These are phyloP conservation scores for Motacilla alba DNA, from an alignment of 2,113 vertebrate species.

Conservation along the genomic window DNA sequence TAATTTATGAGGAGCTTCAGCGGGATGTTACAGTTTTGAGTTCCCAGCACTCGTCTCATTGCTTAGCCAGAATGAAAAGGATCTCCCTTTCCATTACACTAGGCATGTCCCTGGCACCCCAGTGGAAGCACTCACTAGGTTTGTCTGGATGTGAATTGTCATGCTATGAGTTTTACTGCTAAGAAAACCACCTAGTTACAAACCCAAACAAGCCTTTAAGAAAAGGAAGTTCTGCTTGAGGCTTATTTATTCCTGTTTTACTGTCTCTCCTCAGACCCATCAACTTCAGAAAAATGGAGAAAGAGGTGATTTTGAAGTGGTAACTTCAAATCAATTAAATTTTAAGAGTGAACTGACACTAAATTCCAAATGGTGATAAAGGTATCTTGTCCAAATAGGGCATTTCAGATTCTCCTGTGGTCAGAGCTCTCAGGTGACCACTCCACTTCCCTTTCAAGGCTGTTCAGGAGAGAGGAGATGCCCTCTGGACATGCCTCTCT, in stretches of 20 bases:
- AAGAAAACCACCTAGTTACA: neutral
- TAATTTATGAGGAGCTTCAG: neutral
- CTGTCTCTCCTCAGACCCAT: neutral
- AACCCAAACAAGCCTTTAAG: neutral
- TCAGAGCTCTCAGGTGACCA: neutral
- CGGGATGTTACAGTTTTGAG: neutral
- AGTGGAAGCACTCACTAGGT: neutral
- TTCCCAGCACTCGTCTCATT: neutral
- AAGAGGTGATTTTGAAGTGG: neutral
- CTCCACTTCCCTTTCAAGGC: neutral
- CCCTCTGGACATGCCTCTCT: neutral
- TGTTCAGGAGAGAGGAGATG: neutral
- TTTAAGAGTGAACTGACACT: rapidly evolving
- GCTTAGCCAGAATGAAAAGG: neutral
- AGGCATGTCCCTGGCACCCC: neutral
- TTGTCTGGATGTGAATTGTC: neutral
- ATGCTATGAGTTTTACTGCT: neutral
- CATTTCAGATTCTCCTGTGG: neutral
- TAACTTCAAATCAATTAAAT: neutral
- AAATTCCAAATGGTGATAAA: neutral
- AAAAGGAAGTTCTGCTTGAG: neutral
- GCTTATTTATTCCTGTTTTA: neutral
- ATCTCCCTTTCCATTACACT: neutral
- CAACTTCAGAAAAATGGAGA: neutral
- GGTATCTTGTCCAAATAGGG: neutral